phyloP scores from a whole-genome alignment of 2,888 invertebrate species.

The Andricus curvator region DNA sequence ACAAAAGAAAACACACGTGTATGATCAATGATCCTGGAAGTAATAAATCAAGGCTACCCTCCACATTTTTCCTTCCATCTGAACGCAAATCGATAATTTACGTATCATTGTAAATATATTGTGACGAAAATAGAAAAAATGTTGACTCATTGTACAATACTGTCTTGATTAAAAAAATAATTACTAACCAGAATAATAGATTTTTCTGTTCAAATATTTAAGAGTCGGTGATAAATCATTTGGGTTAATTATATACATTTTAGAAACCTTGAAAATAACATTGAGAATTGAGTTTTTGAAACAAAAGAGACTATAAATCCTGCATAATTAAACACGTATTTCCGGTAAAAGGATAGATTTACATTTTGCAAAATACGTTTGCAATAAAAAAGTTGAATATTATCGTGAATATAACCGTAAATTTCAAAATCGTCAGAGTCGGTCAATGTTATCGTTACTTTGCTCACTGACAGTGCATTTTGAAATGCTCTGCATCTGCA shows the following conservation, averaged over 20 bases:
- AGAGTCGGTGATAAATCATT: background rate
- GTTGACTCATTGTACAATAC: slow-evolving; percentile 1
- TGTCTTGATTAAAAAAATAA: background rate
- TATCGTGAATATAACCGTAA: background rate
- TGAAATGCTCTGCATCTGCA: slow-evolving; percentile 43
- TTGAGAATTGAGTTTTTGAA: background rate
- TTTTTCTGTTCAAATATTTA: background rate
- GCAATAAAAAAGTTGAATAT: background rate
- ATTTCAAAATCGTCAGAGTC: slow-evolving; percentile 1
- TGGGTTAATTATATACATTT: background rate
- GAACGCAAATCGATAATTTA: slow-evolving; percentile 26
- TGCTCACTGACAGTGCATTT: slow-evolving; percentile 43
- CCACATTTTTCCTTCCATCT: slow-evolving; percentile 1
- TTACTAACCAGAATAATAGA: background rate
- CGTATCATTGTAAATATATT: slow-evolving; percentile 23
- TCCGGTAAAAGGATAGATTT: background rate
- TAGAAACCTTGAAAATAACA: background rate
- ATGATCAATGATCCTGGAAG: slow-evolving; percentile 12
- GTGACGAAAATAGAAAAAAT: slow-evolving; percentile 12
- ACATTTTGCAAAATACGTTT: background rate
- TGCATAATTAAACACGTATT: background rate
- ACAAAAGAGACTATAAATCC: background rate
- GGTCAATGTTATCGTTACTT: slow-evolving; percentile 27
- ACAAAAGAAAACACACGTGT: background rate
- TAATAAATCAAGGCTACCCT: slow-evolving; percentile 24